Base-by-base conservation (phyloP, 2,888 invertebrate species). In the Cosmia pyralina region DNA sequence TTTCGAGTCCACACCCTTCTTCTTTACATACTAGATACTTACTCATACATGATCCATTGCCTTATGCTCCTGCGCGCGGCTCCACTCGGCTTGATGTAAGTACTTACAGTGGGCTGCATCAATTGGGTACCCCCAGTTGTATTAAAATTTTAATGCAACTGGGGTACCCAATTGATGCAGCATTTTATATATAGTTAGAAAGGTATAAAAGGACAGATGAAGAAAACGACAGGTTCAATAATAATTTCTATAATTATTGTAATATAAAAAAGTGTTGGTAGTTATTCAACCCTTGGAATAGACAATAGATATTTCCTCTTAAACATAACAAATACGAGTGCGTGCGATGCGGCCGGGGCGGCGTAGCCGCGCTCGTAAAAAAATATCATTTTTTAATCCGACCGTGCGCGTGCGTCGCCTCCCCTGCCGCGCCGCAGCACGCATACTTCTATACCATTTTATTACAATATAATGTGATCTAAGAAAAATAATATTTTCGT, bases 221-320 rank as follows among this genome's bases (percentile, higher is more conserved):
- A 91, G 78, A 92, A 90, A 94, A 94, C 92, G 85, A 90, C 87
- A 81, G 65, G 75, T 90, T 96, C 96, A 96, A 96, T 96, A 96
- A 96, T 96, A 96, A 96, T 96, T 96, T 96, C 96, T 96, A 96
- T 96, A 96, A 96, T 96, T 96, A 96, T 96, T 95, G 96, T 96
- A 96, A 96, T 96, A 96, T 96, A 96, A 96, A 96, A 96, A 96
- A 96, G 96, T 96, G 96, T 96, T 93, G 95, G 94, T 96, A 94
- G 93, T 95, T 95, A 86, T 86, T 86, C 86, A 95, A 95, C 96
- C 96, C 94, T 94, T 95, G 96, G 96, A 96, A 96, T 96, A 96
- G 96, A 96, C 95, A 96, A 95, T 96, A 96, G 95, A 96, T 96
- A 96, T 94, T 95, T 96, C 95, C 92, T 95, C 96, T 96, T 96